phyloP scores from a whole-genome alignment of 2,113 vertebrate genomes.

The Pygoscelis adeliae region DNA sequence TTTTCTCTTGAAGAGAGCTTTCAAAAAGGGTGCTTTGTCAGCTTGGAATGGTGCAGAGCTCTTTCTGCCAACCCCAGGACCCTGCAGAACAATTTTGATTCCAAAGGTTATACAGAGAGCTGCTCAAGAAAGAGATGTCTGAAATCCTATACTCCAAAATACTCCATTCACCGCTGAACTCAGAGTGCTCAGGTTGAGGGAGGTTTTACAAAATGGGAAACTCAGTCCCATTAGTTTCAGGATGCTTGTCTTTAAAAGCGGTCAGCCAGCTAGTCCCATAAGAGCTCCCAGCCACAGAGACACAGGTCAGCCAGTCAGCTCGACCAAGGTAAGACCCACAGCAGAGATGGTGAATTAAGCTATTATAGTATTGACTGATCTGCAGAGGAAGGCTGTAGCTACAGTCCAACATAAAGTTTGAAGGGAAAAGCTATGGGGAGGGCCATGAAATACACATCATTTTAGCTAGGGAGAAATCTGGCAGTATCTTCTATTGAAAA shows the following conservation, averaged over 20 bases:
- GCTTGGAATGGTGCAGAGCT: neutral
- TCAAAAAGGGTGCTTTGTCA: slow-evolving; percentile 54
- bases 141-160: slow-evolving; percentile 21
- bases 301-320: neutral
- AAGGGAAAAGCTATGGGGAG: neutral
- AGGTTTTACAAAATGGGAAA: neutral
- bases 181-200: neutral
- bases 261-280: neutral
- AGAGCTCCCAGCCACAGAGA: neutral
- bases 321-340: neutral
- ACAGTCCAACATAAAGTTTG: neutral
- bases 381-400: neutral
- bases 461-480: neutral
- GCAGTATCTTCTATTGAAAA: neutral
- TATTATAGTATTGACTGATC: neutral
- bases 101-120: slow-evolving; percentile 34
- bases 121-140: neutral
- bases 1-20: slow-evolving; percentile 40
- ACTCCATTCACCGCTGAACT: neutral
- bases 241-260: neutral
- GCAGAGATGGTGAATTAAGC: neutral
- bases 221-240: neutral
- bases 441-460: neutral
- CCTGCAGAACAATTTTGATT: neutral
- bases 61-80: slow-evolving; percentile 20